Evolutionary conservation across 2,113 vertebrate species (phyloP), one percentile per base, ranked within the genome.

Genomic region (Montifringilla adamsi): DNA sequence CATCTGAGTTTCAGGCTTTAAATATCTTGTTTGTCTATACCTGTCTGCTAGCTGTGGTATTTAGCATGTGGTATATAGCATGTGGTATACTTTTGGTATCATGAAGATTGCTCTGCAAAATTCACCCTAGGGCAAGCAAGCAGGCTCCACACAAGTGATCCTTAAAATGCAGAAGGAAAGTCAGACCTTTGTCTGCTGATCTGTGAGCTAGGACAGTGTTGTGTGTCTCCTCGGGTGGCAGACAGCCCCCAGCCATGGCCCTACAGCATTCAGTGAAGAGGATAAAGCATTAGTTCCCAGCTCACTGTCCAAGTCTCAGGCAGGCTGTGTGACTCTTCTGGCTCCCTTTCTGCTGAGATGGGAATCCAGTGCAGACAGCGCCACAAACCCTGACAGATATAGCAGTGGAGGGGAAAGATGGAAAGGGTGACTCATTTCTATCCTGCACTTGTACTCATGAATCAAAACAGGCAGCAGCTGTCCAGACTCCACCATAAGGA

Each of bases 11-110:
- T 69, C 55, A 75, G 70, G 67, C 78, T 95, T 93, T 93, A 95
- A 95, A 95, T 91, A 89, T 55, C 53, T 85, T 72, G 44, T 80
- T 94, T 93, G 50, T 79, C 67, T 53, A 64, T 84, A 94, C 77
- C 89, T 95, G 77, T 53, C 50, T 89, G 37, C 31, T 75, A 87
- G 64, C 24, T 24, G 15, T 72, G 37, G 11, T 63, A n/a, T 50
- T 30, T 6, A 78, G 59, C 33, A 60, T 6, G 4, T 64, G 23
- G 9, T 66, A 35, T 44, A 31, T 37, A 78, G 59, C 33, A 60
- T 6, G 4, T 64, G 23, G 9, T 66, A 35, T 46, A 31, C n/a
- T 91, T 84, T 8, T 27, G 14, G 14, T 56, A 67, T 69, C 44
- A 22, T 33, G 19, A 24, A 5, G 31, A 49, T 76, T 33, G 19